Evolutionary conservation across 2,113 vertebrate species (phyloP).

Genomic region (Rostratula benghalensis): DNA sequence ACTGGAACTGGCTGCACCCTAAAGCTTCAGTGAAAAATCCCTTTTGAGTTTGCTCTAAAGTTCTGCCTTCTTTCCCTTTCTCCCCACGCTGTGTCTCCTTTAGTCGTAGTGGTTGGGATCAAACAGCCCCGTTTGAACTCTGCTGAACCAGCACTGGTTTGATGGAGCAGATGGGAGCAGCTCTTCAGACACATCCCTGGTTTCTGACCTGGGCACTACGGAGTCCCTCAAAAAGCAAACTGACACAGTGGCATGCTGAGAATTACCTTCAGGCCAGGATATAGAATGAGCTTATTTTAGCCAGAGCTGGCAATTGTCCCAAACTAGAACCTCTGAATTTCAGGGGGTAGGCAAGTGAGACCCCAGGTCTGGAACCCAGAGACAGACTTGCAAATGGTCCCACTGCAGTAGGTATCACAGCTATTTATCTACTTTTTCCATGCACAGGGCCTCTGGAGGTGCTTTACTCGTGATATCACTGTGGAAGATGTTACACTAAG

Average conservation of each 20-base stretch:
- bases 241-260: not conserved
- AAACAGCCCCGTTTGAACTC: not conserved
- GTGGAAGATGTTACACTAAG: not conserved
- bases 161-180: not conserved
- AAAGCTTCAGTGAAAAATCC: not conserved
- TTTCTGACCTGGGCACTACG: not conserved
- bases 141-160: not conserved
- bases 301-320: not conserved
- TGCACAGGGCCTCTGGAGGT: not conserved
- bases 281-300: not conserved
- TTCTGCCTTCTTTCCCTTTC: not conserved
- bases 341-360: not conserved
- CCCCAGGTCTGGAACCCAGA: not conserved
- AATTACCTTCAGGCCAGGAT: not conserved
- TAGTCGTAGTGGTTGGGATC: not conserved
- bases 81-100: not conserved
- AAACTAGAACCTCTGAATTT: not conserved
- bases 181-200: not conserved
- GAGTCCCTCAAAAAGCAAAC: not conserved
- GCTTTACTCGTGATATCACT: not conserved
- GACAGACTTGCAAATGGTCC: not conserved
- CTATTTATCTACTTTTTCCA: not conserved
- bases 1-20: not conserved
- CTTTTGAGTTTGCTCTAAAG: not conserved
- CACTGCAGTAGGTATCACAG: not conserved